Base-by-base conservation (phyloP, 2,113 vertebrate genomes). In the Brachyhypopomus occidentalis region DNA sequence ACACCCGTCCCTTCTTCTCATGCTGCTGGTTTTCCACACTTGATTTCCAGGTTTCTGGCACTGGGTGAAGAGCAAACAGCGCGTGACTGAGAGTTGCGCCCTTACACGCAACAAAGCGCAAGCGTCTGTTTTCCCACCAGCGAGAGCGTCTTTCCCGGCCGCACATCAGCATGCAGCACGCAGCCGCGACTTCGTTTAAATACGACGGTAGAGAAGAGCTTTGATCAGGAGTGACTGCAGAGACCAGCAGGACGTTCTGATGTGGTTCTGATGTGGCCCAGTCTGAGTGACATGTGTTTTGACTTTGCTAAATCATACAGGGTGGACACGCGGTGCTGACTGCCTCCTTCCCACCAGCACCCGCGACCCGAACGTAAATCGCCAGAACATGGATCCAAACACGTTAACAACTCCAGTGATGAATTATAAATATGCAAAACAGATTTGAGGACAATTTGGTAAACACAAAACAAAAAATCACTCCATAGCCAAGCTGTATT, bases 381-480 rank as follows among this genome's bases (percentile, higher is more conserved):
- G 63, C 59, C 19, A 77, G 11, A 63, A 77, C 52, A 1, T 2
- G 16, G n/a, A 72, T 72, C 74, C 81, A 88, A 88, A 88, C 87
- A 87, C 2, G 20, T 25, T 60, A 76, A 72, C 70, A 79, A 71
- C 41, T 27, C 48, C 1, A 56, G 36, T 86, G 87, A 87, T 82
- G 25, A 75, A 83, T 83, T 79, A 83, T 80, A 78, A 67, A 87
- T 78, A 84, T 71, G 20, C 30, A 14, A 74, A 72, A 82, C 64
- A 73, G 62, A 79, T 69, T 70, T 82, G 56, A 78, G 48, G 66
- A 66, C 22, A 59, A 36, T 59, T 82, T 30, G 59, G 73, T 86
- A 84, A 87, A 84, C 70, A 81, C 14, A 83, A 80, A 84, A 84
- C 79, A 85, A 81, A 75, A 30, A 81, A 72, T 76, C 52, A 66